Evolutionary conservation across 2,113 vertebrate species (phyloP).

Genomic region (Amphilophus citrinellus): DNA sequence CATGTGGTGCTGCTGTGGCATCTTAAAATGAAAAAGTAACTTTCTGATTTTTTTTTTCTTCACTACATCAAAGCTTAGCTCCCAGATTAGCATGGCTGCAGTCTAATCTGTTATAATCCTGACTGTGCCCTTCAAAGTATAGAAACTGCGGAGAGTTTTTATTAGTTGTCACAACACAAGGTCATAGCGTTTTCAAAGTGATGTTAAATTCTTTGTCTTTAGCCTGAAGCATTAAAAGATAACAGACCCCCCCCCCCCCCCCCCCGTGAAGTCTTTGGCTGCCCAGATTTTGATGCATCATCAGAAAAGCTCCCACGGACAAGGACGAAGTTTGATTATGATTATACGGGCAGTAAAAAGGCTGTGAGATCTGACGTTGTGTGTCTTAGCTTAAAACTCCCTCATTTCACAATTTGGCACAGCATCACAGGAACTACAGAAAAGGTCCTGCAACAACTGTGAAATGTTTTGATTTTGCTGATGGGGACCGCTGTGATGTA

Average conservation of each 20-base stretch:
- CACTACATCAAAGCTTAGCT: background rate
- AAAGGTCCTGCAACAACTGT: background rate
- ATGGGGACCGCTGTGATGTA: background rate
- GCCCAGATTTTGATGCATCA: background rate
- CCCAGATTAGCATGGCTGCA: background rate
- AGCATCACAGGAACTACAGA: background rate
- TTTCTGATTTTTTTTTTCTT: background rate
- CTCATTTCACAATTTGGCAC: slow-evolving; percentile 19
- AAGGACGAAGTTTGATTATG: slow-evolving; percentile 18
- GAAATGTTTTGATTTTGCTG: background rate
- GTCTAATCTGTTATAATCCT: slow-evolving; percentile 1
- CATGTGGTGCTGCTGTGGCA: background rate
- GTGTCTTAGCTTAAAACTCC: slow-evolving; percentile 4
- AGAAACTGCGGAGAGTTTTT: background rate
- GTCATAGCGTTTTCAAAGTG: background rate
- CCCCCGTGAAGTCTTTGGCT: background rate
- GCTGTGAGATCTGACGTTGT: slow-evolving; percentile 29
- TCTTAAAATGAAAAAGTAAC: background rate
- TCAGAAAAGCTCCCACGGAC: slow-evolving; percentile 1
- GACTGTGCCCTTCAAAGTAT: background rate
- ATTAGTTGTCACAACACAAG: background rate
- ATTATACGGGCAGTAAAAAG: slow-evolving; percentile 5
- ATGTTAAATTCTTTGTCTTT: background rate
- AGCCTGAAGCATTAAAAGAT: background rate
- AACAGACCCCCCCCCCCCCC: background rate